phyloP scores from a whole-genome alignment of 2,113 vertebrate species.

The Nanorana parkeri region DNA sequence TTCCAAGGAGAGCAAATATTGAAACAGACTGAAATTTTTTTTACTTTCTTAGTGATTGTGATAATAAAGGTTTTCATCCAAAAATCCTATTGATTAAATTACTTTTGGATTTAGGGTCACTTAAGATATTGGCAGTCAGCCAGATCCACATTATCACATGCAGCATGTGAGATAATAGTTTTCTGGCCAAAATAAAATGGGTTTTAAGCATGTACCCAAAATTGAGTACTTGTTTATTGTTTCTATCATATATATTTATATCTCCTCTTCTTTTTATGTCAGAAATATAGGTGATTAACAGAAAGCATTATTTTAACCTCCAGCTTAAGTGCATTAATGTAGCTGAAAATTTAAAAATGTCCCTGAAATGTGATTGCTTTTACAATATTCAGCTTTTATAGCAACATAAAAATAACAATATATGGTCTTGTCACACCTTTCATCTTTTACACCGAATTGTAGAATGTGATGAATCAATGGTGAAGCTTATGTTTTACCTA shows the following conservation, averaged over 20 bases:
- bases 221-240: not conserved
- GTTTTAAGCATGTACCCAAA: conserved; percentile 2
- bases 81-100: not conserved
- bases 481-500: too few species aligned
- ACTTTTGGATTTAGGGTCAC: conserved; percentile 16
- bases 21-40: not conserved
- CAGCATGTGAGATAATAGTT: not conserved
- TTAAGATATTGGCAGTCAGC: conserved; percentile 15
- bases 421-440: too few species aligned
- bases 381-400: not conserved
- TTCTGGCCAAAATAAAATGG: conserved; percentile 15
- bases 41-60: not conserved
- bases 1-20: too few species aligned
- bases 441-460: too few species aligned
- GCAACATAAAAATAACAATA: too few species aligned
- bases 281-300: not conserved
- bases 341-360: not conserved
- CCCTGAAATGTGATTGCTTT: not conserved
- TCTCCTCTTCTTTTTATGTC: not conserved
- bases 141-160: conserved; percentile 3
- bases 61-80: not conserved
- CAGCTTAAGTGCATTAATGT: not conserved
- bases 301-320: conserved; percentile 7
- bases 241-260: not conserved
- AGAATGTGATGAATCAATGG: too few species aligned